These are phyloP conservation scores for Anthrax anthrax DNA, from an alignment of 2,888 invertebrate species.

Conservation along the genomic window DNA sequence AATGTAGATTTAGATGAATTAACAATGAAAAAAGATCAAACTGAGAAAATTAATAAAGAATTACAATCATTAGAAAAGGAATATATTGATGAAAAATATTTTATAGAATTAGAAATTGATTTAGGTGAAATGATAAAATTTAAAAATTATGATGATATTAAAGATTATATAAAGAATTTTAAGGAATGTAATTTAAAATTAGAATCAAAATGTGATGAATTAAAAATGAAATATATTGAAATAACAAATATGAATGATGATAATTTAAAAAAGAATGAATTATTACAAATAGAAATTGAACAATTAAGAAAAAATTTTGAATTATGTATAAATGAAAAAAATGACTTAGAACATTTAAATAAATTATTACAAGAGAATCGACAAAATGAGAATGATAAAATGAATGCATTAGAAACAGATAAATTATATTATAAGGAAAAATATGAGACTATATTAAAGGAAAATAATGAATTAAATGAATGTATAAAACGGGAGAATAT, in stretches of 20 bases:
- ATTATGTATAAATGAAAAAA: slow-evolving; percentile 5
- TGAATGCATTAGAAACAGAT: slow-evolving; percentile 5
- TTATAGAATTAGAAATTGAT: neutral
- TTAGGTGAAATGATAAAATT: slow-evolving; percentile 4
- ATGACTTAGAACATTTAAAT: slow-evolving; percentile 1
- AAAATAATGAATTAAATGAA: neutral
- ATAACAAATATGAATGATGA: slow-evolving; percentile 21
- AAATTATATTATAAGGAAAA: neutral
- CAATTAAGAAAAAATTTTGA: slow-evolving; percentile 20
- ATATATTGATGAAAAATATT: neutral
- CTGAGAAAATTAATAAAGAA: slow-evolving; percentile 9
- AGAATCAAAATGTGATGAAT: neutral
- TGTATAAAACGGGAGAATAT: neutral
- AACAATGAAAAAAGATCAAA: slow-evolving; percentile 19
- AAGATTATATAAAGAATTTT: neutral
- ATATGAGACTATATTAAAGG: neutral
- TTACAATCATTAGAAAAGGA: neutral
- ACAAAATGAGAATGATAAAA: slow-evolving; percentile 6
- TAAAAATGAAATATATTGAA: neutral
- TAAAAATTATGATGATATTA: neutral
- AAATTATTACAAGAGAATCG: slow-evolving; percentile 1
- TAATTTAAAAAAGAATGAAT: slow-evolving; percentile 22
- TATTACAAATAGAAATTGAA: slow-evolving; percentile 22
- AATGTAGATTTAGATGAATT: neutral
- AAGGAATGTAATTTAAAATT: neutral